These are phyloP conservation scores for Paragorgia papillata DNA, from an alignment of 92 coral and sea anemone species.

Conservation along the genomic window DNA sequence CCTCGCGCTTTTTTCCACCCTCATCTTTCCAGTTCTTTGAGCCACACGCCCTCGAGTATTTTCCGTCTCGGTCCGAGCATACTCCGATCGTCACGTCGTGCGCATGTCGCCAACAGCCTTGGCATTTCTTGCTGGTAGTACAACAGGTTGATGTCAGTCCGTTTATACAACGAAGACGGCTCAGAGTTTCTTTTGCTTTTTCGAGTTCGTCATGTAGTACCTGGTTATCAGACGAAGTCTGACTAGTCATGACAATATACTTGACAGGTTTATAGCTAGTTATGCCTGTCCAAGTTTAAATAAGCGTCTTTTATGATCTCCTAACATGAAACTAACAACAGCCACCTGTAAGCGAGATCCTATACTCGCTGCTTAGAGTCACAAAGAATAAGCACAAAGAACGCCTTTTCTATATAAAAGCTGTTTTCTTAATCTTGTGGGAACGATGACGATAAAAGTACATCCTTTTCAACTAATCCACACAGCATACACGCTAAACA, in stretches of 20 bases:
- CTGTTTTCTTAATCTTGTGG: too few species aligned
- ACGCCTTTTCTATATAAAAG: too few species aligned
- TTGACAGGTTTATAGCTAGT: neutral
- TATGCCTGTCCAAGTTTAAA: neutral
- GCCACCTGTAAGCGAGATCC: neutral
- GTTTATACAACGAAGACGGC: slow-evolving; percentile 33
- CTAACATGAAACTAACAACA: neutral
- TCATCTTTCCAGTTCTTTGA: neutral
- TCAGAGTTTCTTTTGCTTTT: slow-evolving; percentile 32
- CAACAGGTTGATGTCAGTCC: slow-evolving; percentile 17
- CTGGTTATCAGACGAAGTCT: slow-evolving; percentile 5
- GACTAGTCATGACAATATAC: neutral
- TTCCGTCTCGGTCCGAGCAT: slow-evolving; percentile 19
- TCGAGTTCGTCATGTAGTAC: slow-evolving; percentile 33
- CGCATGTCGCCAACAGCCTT: slow-evolving; percentile 24
- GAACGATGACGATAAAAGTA: too few species aligned
- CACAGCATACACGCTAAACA: too few species aligned
- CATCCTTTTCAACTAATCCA: too few species aligned
- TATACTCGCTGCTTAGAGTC: too few species aligned
- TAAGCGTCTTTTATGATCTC: neutral
- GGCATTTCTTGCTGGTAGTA: slow-evolving; percentile 8
- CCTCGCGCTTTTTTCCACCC: too few species aligned
- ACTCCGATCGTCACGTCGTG: slow-evolving; percentile 23
- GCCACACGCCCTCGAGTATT: neutral
- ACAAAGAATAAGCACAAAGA: too few species aligned